A percentile compares a stretch with the other conserved stretches of the same genome.
These are phyloP conservation scores for Zelleria hepariella DNA, from an alignment of 2,888 invertebrate genomes.

Conservation along the genomic window DNA sequence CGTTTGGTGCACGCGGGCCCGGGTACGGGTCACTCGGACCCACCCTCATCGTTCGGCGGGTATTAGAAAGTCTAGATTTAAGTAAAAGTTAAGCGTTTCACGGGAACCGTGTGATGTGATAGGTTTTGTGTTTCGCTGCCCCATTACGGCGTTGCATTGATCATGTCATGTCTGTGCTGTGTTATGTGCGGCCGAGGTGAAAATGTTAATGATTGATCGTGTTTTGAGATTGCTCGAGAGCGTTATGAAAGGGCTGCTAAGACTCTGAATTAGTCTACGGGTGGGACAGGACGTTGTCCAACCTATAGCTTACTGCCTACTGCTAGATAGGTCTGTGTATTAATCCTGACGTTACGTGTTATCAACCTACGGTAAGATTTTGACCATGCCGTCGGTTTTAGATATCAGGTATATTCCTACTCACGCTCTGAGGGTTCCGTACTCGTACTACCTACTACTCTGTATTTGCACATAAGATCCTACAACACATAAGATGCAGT, in stretches of 20 bases:
- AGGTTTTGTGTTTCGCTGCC: not conserved
- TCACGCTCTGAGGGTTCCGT: too few species aligned
- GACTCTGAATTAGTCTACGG: too few species aligned
- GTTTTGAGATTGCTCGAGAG: not conserved
- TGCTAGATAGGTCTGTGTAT: too few species aligned
- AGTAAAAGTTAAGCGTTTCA: not conserved
- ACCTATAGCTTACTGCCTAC: too few species aligned
- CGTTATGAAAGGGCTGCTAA: not conserved
- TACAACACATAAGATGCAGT: too few species aligned
- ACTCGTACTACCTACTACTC: too few species aligned
- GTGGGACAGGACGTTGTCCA: too few species aligned
- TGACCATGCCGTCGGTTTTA: too few species aligned
- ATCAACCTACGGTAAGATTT: too few species aligned
- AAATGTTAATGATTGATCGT: not conserved
- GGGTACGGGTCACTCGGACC: constrained; percentile 29
- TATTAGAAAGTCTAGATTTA: not conserved
- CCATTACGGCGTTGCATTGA: not conserved
- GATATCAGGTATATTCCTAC: too few species aligned
- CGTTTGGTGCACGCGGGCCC: not conserved
- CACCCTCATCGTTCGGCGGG: constrained; percentile 15
- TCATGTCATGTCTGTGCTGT: not conserved
- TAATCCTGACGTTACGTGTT: too few species aligned
- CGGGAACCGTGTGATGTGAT: not conserved
- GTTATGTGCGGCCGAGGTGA: not conserved
- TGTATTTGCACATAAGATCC: too few species aligned